Conservation (phyloP, 2,113 vertebrate genomes). For the Tylochromis polylepis region DNA sequence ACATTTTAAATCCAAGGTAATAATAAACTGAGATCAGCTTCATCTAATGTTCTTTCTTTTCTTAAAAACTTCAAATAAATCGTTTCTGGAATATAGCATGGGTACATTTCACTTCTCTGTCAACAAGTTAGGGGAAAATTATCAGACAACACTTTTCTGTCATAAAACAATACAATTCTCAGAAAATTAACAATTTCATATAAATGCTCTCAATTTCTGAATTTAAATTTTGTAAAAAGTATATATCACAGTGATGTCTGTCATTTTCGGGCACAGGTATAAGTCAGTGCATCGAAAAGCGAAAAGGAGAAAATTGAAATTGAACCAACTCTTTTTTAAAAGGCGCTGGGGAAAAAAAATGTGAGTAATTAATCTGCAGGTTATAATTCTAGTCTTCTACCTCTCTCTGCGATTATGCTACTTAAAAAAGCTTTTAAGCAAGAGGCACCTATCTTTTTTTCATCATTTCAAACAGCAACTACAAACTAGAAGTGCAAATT, state of each 20-base stretch:
- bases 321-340: background rate
- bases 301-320: background rate
- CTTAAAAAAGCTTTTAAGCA: slow-evolving; percentile 52
- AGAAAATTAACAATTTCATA: slow-evolving; percentile 53
- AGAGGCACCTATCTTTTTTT: slow-evolving; percentile 31
- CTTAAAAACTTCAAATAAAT: slow-evolving; percentile 26
- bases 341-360: slow-evolving; percentile 11
- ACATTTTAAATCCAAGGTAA: slow-evolving; percentile 35
- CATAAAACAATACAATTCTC: slow-evolving; percentile 29
- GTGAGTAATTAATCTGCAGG: background rate
- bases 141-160: slow-evolving; percentile 45
- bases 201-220: slow-evolving; percentile 44
- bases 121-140: slow-evolving; percentile 14
- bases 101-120: slow-evolving; percentile 11
- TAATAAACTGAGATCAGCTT: slow-evolving; percentile 20
- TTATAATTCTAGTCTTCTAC: slow-evolving; percentile 32
- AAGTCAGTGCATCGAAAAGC: slow-evolving; percentile 31
- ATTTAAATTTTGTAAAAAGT: slow-evolving; percentile 59
- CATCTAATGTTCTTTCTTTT: background rate
- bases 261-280: slow-evolving; percentile 40
- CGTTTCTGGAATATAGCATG: slow-evolving; percentile 20
- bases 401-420: background rate
- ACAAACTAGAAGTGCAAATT: slow-evolving; percentile 49
- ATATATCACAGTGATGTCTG: slow-evolving; percentile 69
- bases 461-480: slow-evolving; percentile 23